A percentile compares a stretch with the other conserved stretches of the same genome.
phyloP scores from a whole-genome alignment of 2,888 invertebrate species.

The Drosophila yooni region DNA sequence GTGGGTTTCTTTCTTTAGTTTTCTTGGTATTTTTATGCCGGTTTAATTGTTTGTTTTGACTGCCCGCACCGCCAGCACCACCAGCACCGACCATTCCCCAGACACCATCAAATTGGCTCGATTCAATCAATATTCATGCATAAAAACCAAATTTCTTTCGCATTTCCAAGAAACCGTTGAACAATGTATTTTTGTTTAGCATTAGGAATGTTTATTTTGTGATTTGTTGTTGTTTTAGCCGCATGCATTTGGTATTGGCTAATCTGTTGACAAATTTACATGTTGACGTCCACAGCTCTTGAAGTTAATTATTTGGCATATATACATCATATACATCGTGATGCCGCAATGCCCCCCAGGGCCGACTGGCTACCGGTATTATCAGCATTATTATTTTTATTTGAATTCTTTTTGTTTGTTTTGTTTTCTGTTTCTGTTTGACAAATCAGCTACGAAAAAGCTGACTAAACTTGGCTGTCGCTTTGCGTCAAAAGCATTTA shows the following conservation, averaged over 20 bases:
- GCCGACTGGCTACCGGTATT: conserved; percentile 63
- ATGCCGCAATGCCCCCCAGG: conserved; percentile 24
- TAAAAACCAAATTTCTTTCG: conserved; percentile 33
- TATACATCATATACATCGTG: conserved; percentile 16
- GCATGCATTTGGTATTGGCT: conserved; percentile 3
- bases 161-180: conserved; percentile 44
- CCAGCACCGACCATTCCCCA: not conserved
- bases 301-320: conserved; percentile 41
- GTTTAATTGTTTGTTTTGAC: conserved; percentile 67
- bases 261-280: conserved; percentile 56
- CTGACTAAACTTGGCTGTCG: conserved; percentile 52
- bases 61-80: conserved; percentile 14
- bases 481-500: conserved; percentile 60
- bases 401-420: conserved; percentile 7
- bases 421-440: conserved; percentile 27
- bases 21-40: conserved; percentile 46
- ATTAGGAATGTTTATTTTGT: conserved; percentile 25
- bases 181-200: conserved; percentile 47
- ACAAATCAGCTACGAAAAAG: conserved; percentile 49
- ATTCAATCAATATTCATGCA: conserved; percentile 29
- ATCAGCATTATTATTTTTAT: conserved; percentile 46
- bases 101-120: conserved; percentile 28
- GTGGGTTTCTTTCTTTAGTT: conserved; percentile 23
- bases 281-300: conserved; percentile 64
- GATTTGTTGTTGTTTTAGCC: conserved; percentile 17